phyloP scores from a whole-genome alignment of 2,113 vertebrate genomes.

The Solea solea region DNA sequence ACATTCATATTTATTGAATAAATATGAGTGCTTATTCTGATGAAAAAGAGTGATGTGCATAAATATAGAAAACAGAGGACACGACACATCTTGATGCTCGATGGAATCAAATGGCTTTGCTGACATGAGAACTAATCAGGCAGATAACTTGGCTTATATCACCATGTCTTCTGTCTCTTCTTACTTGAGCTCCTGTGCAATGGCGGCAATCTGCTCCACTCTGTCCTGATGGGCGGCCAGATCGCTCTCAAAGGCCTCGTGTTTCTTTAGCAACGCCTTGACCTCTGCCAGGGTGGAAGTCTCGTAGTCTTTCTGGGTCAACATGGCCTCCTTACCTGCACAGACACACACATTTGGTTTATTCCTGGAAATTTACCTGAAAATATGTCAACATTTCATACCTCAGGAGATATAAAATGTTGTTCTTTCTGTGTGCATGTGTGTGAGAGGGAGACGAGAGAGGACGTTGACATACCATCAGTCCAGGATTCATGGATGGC shows the following conservation, averaged over 20 bases:
- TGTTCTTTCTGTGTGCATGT: no score
- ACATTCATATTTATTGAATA: no score
- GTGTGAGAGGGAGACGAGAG: not conserved
- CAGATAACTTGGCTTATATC: no score
- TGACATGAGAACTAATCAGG: no score
- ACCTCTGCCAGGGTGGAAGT: conserved; percentile 89
- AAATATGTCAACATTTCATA: no score
- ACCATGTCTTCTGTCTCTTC: not conserved
- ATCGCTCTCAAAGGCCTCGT: conserved; percentile 96
- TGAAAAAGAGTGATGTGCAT: no score
- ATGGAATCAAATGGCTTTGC: no score
- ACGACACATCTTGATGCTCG: no score
- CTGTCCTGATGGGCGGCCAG: conserved; percentile 95
- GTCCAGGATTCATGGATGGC: conserved; percentile 95
- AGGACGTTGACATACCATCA: conserved; percentile 73
- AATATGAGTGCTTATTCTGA: no score
- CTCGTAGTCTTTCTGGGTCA: conserved; percentile 92
- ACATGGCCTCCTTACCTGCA: conserved; percentile 91
- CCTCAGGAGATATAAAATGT: no score
- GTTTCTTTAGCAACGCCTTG: conserved; percentile 92
- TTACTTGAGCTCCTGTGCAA: conserved; percentile 96
- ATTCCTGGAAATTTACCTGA: not conserved
- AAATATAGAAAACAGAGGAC: no score
- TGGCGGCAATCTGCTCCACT: conserved; percentile 95
- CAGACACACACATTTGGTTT: not conserved